Evolutionary conservation across 2,888 invertebrate genomes (phyloP).

Genomic region (Tachina grossa): DNA sequence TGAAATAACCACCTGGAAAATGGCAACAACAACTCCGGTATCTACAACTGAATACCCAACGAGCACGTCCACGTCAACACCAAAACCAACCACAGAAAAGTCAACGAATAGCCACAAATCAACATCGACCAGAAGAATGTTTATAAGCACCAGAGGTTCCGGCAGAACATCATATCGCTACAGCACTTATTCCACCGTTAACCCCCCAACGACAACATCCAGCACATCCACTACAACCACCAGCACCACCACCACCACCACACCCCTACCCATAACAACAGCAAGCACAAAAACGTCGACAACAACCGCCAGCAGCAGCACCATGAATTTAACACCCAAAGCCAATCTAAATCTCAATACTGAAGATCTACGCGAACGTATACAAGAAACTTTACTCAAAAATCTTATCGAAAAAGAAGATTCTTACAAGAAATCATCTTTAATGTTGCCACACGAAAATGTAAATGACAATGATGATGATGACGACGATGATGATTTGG

Average conservation of each 20-base stretch:
- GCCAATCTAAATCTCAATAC: slow-evolving; percentile 61
- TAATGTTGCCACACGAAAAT: slow-evolving; percentile 14
- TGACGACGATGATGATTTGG: slow-evolving; percentile 75
- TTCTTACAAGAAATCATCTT: slow-evolving; percentile 57
- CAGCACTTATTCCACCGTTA: slow-evolving; percentile 33
- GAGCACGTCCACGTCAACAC: slow-evolving; percentile 9
- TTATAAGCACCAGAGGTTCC: slow-evolving; percentile 48
- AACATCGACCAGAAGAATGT: slow-evolving; percentile 55
- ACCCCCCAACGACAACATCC: slow-evolving; percentile 24
- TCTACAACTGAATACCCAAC: not conserved
- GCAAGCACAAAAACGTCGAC: slow-evolving; percentile 58
- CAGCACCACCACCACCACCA: slow-evolving; percentile 24
- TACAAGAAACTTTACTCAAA: slow-evolving; percentile 64
- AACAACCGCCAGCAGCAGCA: slow-evolving; percentile 72
- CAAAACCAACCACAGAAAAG: slow-evolving; percentile 42
- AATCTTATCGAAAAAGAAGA: slow-evolving; percentile 72
- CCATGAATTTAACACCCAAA: slow-evolving; percentile 70
- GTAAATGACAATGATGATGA: not conserved
- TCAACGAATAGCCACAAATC: slow-evolving; percentile 19
- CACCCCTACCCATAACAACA: slow-evolving; percentile 51
- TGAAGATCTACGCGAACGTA: slow-evolving; percentile 66
- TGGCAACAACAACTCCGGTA: slow-evolving; percentile 39
- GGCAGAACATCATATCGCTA: slow-evolving; percentile 55
- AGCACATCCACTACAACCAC: slow-evolving; percentile 31
- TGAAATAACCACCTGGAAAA: slow-evolving; percentile 37